Base-by-base conservation (phyloP, 2,113 vertebrate species). In the Ptilorrhoa leucosticta region DNA sequence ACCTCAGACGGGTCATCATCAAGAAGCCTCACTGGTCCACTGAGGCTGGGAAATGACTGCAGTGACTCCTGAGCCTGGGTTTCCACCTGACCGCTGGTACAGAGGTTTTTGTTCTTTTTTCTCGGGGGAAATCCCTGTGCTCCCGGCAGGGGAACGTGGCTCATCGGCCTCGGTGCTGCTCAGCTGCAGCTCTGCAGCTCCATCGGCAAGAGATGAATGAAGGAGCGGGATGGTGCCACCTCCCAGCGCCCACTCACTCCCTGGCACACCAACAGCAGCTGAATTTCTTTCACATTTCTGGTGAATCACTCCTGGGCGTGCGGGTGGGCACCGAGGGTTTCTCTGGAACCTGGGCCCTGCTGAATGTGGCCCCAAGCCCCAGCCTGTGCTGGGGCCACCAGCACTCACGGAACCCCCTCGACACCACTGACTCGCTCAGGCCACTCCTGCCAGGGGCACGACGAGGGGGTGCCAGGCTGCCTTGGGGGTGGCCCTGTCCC, bases 211-310 rank as follows among this genome's bases (percentile, higher is more conserved):
- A 81, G 61, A 90, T 96, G 93, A 95, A 96, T 93, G 93, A 80
- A 96, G 90, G 70, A 96, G 44, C 1, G 1, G 88, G 90, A 53
- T 92, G 85, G 50, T 94, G 93, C 70, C 92, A 95, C 94, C 94
- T 85, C 24, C 82, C 85, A 66, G 93, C 50, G 0, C 96, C 94
- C 95, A 93, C 94, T 92, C 89, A 0, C 84, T 91, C 83, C 83
- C 94, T 84, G 92, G 73, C 87, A 79, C 88, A 40, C 47, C 91
- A 65, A 9, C 65, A 69, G 57, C 27, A 70, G 42, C 0, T 37
- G 60, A 31, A 22, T 82, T 89, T 57, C 91, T 63, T 89, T 89
- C 87, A 71, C 47, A n/a, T 69, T 71, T 45, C 56, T 77, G 7
- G 3, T 94, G 91, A 94, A 60, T 91, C 91, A 33, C 69, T 77